Evolutionary conservation across 2,888 invertebrate genomes (phyloP).

Genomic region (Stratiomys singularior): DNA sequence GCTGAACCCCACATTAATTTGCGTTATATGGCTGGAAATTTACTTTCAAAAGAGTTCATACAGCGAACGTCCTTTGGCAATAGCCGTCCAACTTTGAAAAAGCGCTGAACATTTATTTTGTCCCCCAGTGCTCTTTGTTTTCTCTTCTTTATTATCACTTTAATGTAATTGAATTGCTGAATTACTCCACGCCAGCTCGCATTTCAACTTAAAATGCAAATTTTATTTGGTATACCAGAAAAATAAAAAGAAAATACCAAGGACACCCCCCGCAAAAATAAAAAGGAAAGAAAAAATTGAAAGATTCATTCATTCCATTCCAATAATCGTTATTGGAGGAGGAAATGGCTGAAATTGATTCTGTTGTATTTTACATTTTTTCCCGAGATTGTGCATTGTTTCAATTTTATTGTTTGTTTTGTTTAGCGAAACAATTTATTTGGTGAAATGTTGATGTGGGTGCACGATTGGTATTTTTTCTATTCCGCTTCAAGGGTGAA

Average conservation of each 20-base stretch:
- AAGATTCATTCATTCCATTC: constrained; percentile 14
- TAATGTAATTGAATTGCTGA: constrained; percentile 45
- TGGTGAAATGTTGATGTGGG: too few relatives aligned
- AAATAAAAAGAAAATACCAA: background rate
- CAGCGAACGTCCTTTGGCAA: too few relatives aligned
- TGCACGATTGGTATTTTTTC: too few relatives aligned
- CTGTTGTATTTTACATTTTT: background rate
- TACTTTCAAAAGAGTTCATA: too few relatives aligned
- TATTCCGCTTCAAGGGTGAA: too few relatives aligned
- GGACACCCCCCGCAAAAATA: background rate
- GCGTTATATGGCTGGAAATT: too few relatives aligned
- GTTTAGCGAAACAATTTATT: background rate
- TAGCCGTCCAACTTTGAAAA: background rate
- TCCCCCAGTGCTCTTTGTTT: constrained; percentile 1
- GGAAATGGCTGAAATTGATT: constrained; percentile 21
- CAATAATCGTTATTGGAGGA: constrained; percentile 33
- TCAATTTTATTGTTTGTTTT: constrained; percentile 14
- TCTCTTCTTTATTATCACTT: constrained; percentile 29
- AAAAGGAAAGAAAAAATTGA: constrained; percentile 7
- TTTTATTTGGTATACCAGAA: constrained; percentile 30
- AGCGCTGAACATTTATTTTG: constrained; percentile 30
- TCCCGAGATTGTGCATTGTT: background rate
- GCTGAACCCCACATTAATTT: too few relatives aligned
- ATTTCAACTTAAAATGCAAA: constrained; percentile 45
- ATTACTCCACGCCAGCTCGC: constrained; percentile 28